A percentile compares a stretch with the other conserved stretches of the same genome.
Evolutionary conservation across 2,888 invertebrate genomes (phyloP).

Genomic region (Leptura quadrifasciata): DNA sequence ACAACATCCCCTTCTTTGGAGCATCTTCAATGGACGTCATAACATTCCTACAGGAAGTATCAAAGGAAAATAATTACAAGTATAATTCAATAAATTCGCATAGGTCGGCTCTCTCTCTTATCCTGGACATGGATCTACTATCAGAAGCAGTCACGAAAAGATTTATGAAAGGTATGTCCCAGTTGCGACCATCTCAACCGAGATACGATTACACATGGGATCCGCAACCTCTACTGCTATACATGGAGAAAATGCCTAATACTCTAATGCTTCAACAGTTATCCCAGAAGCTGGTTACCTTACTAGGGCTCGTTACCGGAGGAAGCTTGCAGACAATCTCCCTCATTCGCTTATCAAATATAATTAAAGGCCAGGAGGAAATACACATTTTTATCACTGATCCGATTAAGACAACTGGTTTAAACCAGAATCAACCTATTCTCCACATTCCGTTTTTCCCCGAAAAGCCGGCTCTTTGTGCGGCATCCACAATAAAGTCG

Average conservation of each 20-base stretch:
- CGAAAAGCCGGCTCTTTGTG: background rate
- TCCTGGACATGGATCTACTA: background rate
- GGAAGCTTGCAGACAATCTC: constrained; percentile 11
- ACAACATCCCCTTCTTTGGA: constrained; percentile 8
- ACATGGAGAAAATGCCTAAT: constrained; percentile 34
- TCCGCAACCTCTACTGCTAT: constrained; percentile 49
- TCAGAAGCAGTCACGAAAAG: constrained; percentile 45
- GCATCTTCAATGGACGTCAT: constrained; percentile 17
- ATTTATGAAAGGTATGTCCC: constrained; percentile 57
- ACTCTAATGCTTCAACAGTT: constrained; percentile 24
- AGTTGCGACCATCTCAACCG: constrained; percentile 52
- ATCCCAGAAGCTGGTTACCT: constrained; percentile 55
- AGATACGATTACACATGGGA: constrained; percentile 63
- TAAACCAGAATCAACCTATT: background rate
- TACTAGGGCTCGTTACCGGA: constrained; percentile 42
- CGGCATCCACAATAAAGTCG: background rate
- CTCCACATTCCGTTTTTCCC: constrained; percentile 8
- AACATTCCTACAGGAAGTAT: constrained; percentile 42
- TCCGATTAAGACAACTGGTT: background rate
- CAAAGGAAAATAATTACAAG: constrained; percentile 45
- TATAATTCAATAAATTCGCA: constrained; percentile 54
- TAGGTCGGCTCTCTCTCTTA: constrained; percentile 57
- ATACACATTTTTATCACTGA: background rate
- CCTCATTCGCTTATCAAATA: constrained; percentile 6
- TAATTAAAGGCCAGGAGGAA: background rate